Percentiles rank a stretch among this genome's conserved stretches.
Evolutionary conservation across 1,140 invertebrate genomes (phyloP).

Genomic region (Cyclargus thomasi): DNA sequence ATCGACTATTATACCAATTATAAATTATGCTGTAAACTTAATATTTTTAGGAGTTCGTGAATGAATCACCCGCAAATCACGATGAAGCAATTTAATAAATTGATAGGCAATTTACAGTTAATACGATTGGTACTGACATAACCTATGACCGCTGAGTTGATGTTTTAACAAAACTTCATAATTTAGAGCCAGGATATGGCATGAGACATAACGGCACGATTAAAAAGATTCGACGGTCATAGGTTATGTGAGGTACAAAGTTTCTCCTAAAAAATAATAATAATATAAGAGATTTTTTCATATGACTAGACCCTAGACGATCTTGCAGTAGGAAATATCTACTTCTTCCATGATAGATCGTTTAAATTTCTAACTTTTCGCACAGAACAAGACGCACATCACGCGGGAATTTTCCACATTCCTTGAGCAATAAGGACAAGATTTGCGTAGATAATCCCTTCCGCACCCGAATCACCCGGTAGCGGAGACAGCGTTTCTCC

Average conservation of each 20-base stretch:
- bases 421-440: not conserved
- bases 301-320: too few relatives aligned
- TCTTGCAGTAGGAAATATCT: too few relatives aligned
- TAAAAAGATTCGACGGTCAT: too few relatives aligned
- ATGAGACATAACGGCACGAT: not conserved
- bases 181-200: not conserved
- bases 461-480: not conserved
- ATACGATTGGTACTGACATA: not conserved
- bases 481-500: not conserved
- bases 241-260: too few relatives aligned
- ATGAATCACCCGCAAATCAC: not conserved
- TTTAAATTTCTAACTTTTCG: too few relatives aligned
- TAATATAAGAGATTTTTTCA: too few relatives aligned
- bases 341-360: too few relatives aligned
- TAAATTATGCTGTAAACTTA: not conserved
- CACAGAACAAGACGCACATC: not conserved
- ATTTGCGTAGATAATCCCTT: not conserved
- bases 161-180: not conserved
- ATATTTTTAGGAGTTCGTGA: not conserved
- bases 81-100: not conserved
- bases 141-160: not conserved
- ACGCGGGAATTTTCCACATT: not conserved
- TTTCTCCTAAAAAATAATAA: too few relatives aligned
- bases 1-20: not conserved
- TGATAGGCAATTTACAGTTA: not conserved